Conservation (phyloP, 2,888 invertebrate species). For the Azorinus chamasolen region DNA sequence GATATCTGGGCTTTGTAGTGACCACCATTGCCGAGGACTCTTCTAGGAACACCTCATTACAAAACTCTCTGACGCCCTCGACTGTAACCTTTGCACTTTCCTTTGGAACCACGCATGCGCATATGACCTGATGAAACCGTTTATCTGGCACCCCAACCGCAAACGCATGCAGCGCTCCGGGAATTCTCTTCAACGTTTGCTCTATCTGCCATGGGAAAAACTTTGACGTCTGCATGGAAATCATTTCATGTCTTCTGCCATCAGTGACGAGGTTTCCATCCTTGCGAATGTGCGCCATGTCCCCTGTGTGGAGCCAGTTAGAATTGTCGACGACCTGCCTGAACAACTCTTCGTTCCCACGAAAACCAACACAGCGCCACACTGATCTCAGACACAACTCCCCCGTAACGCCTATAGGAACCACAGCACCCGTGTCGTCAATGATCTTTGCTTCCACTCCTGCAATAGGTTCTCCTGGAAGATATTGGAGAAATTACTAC, state of each 20-base stretch:
- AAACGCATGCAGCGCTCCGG: slow-evolving; percentile 26
- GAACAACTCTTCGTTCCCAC: slow-evolving; percentile 15
- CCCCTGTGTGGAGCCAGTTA: slow-evolving; percentile 53
- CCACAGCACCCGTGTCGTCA: slow-evolving; percentile 28
- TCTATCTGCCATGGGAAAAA: slow-evolving; percentile 56
- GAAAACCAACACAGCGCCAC: slow-evolving; percentile 41
- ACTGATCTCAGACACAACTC: slow-evolving; percentile 38
- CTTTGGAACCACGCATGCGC: slow-evolving; percentile 53
- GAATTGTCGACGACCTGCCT: slow-evolving; percentile 18
- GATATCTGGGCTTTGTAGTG: slow-evolving; percentile 41
- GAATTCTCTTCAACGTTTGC: slow-evolving; percentile 30
- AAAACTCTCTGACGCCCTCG: slow-evolving; percentile 33
- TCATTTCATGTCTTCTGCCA: slow-evolving; percentile 46
- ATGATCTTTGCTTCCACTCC: slow-evolving; percentile 53
- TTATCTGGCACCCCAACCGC: slow-evolving; percentile 59
- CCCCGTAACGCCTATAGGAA: slow-evolving; percentile 30
- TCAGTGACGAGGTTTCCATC: slow-evolving; percentile 48
- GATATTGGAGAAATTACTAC: too few relatives aligned
- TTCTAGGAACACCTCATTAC: slow-evolving; percentile 38
- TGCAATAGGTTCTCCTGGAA: slow-evolving; percentile 33
- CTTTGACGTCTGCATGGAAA: slow-evolving; percentile 39
- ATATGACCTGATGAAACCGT: slow-evolving; percentile 44
- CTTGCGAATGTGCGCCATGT: slow-evolving; percentile 37
- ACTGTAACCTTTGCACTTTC: slow-evolving; percentile 5
- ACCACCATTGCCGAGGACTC: slow-evolving; percentile 30